Evolutionary conservation across 2,113 vertebrate genomes (phyloP).

Genomic region (Procapra przewalskii): DNA sequence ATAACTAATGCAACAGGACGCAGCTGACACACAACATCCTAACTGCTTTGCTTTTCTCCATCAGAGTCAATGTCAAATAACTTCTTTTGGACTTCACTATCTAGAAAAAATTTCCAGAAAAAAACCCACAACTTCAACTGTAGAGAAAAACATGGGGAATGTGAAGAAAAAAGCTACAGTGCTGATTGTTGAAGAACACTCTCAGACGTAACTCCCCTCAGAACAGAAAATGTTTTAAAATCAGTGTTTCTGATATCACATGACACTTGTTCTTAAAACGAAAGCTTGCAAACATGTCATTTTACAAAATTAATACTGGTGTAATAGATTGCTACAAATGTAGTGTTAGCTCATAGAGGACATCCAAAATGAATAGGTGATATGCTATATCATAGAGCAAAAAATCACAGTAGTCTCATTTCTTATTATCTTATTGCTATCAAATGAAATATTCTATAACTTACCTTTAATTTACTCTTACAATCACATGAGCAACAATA

Average conservation of each 20-base stretch:
- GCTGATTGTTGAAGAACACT: slow-evolving; percentile 57
- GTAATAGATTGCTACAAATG: background rate
- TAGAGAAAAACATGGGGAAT: background rate
- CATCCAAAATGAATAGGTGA: background rate
- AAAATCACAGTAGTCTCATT: background rate
- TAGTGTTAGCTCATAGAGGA: background rate
- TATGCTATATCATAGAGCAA: background rate
- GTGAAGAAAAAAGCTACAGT: slow-evolving; percentile 54
- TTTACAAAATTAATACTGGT: slow-evolving; percentile 6
- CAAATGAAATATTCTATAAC: background rate
- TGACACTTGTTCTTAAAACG: background rate
- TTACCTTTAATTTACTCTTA: background rate
- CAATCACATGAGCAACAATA: background rate
- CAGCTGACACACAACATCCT: background rate
- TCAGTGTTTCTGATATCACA: slow-evolving; percentile 33
- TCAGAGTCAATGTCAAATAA: background rate
- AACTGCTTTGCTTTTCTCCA: background rate
- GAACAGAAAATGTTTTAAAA: slow-evolving; percentile 51
- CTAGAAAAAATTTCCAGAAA: background rate
- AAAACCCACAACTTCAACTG: slow-evolving; percentile 36
- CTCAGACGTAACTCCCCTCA: slow-evolving; percentile 62
- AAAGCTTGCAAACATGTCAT: background rate
- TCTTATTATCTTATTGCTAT: background rate
- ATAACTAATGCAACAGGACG: background rate
- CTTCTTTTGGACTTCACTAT: background rate